phyloP scores from a whole-genome alignment of 2,888 invertebrate species.

The Blera fallax region DNA sequence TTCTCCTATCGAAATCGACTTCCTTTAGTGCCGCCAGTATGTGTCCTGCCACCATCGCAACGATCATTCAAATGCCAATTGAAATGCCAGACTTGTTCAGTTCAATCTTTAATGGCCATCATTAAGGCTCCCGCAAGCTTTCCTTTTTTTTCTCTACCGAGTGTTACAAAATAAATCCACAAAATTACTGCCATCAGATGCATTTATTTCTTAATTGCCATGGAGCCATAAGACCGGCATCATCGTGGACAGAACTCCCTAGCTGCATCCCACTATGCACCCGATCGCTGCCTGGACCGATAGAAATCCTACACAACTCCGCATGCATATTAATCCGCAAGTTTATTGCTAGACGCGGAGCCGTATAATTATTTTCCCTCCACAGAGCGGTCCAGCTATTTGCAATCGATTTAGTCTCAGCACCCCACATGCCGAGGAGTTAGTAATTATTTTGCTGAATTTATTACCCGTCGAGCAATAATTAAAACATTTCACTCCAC shows the following conservation, averaged over 20 bases:
- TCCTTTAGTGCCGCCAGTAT: not conserved
- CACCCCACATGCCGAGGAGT: slow-evolving; percentile 20
- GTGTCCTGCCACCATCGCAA: not conserved
- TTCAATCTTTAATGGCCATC: slow-evolving; percentile 47
- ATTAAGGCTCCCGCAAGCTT: slow-evolving; percentile 35
- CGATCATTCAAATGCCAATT: slow-evolving; percentile 63
- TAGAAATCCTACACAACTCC: slow-evolving; percentile 60
- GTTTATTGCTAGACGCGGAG: slow-evolving; percentile 60
- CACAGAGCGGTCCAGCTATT: slow-evolving; percentile 34
- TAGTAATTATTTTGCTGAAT: slow-evolving; percentile 60
- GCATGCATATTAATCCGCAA: slow-evolving; percentile 66
- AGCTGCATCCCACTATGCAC: slow-evolving; percentile 34
- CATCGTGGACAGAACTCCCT: slow-evolving; percentile 10
- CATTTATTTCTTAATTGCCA: slow-evolving; percentile 69
- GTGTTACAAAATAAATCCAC: slow-evolving; percentile 69
- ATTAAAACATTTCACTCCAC: slow-evolving; percentile 71
- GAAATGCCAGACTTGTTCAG: slow-evolving; percentile 49
- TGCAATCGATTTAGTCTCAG: slow-evolving; percentile 61
- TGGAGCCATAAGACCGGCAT: not conserved
- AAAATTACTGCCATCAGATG: slow-evolving; percentile 68
- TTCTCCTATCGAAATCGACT: not conserved
- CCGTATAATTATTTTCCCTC: slow-evolving; percentile 56
- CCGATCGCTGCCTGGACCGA: not conserved
- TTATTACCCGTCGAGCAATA: slow-evolving; percentile 69
- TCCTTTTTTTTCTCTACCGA: slow-evolving; percentile 5